These are phyloP conservation scores for Diacarnus erythraeanus DNA, from an alignment of 37 sponge, comb jelly and placozoan species.

Conservation along the genomic window DNA sequence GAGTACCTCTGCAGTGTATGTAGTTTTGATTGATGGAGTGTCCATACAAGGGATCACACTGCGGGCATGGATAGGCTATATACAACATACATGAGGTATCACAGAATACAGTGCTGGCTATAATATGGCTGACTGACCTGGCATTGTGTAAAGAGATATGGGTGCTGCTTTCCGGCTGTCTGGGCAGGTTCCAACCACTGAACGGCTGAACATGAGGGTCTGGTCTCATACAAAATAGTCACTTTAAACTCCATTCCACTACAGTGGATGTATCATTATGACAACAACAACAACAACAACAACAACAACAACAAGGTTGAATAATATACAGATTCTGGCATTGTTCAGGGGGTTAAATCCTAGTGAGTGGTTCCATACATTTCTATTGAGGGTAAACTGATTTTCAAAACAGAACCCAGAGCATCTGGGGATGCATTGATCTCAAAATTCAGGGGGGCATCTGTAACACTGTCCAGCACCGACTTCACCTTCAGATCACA, in stretches of 20 bases:
- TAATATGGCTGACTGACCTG: conserved; percentile 55
- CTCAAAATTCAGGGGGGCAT: conserved; percentile 16
- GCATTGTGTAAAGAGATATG: conserved; percentile 93
- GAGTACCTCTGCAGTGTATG: conserved; percentile 80
- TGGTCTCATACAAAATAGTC: conserved; percentile 65
- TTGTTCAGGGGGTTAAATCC: too few relatives aligned
- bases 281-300: not conserved
- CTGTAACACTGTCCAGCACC: conserved; percentile 20
- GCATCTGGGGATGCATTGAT: conserved; percentile 4
- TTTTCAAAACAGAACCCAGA: conserved; percentile 41
- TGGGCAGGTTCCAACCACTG: conserved; percentile 90
- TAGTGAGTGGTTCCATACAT: not conserved
- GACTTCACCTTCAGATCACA: conserved; percentile 27
- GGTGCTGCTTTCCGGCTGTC: conserved; percentile 83
- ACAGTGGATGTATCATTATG: not conserved
- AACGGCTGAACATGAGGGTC: conserved; percentile 56
- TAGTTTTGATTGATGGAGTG: conserved; percentile 82
- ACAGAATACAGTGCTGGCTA: too few relatives aligned
- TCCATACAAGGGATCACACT: conserved; percentile 93
- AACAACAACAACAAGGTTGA: not conserved
- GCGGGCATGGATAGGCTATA: conserved; percentile 88
- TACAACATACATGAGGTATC: not conserved
- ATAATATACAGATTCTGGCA: too few relatives aligned
- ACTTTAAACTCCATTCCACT: conserved; percentile 20
- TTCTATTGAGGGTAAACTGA: conserved; percentile 8